phyloP scores from a whole-genome alignment of 2,113 vertebrate species.

The Mormyrus iriodes region DNA sequence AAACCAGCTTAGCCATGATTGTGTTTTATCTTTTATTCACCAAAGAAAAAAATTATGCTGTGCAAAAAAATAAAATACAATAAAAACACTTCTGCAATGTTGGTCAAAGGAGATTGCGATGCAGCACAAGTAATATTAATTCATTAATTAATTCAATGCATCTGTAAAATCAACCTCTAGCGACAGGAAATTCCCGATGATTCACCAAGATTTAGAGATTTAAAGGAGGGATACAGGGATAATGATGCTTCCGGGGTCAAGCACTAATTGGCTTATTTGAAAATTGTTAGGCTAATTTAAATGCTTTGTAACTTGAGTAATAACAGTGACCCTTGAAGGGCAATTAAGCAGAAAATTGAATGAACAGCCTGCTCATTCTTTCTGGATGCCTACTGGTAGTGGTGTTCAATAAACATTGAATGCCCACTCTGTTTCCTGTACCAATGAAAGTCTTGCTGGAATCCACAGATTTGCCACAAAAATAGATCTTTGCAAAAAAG shows the following conservation, averaged over 20 bases:
- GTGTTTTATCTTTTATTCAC: slow-evolving; percentile 14
- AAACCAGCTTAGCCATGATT: neutral
- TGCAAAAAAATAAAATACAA: slow-evolving; percentile 12
- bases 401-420: slow-evolving; percentile 37
- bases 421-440: slow-evolving; percentile 48
- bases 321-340: slow-evolving; percentile 41
- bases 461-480: neutral
- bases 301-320: slow-evolving; percentile 49
- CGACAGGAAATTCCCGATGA: neutral
- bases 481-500: neutral
- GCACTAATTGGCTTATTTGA: slow-evolving; percentile 3
- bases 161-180: neutral
- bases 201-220: neutral
- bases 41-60: neutral
- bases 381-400: slow-evolving; percentile 27
- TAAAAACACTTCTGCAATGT: neutral
- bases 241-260: neutral
- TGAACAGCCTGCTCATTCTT: slow-evolving; percentile 38
- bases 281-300: slow-evolving; percentile 33
- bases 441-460: slow-evolving; percentile 49
- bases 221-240: neutral
- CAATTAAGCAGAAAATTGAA: slow-evolving; percentile 47
- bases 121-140: neutral
- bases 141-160: neutral
- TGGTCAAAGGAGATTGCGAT: neutral